These are phyloP conservation scores for Aporophyla nigra DNA, from an alignment of 2,888 invertebrate species.

Conservation along the genomic window DNA sequence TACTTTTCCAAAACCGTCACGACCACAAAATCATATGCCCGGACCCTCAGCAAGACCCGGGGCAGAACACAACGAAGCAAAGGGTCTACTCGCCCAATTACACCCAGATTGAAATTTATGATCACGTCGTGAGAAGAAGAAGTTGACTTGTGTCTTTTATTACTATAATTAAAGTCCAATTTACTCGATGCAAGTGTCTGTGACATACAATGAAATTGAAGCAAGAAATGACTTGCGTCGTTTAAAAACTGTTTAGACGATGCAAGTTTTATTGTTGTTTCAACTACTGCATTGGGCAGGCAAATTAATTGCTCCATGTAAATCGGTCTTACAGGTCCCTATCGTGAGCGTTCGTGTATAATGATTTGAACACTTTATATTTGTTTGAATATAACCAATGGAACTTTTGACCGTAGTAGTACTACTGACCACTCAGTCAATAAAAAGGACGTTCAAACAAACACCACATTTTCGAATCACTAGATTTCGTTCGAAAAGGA, in stretches of 20 bases:
- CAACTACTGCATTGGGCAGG: neutral
- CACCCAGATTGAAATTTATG: slow-evolving; percentile 94
- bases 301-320: slow-evolving; percentile 7
- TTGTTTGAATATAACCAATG: neutral
- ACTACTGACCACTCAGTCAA: neutral
- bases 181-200: neutral
- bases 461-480: neutral
- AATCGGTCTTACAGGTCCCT: neutral
- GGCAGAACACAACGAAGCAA: slow-evolving; percentile 92
- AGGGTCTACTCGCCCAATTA: slow-evolving; percentile 92
- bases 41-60: slow-evolving; percentile 92
- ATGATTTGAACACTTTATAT: neutral
- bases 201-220: neutral
- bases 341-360: neutral
- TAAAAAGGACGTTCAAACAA: neutral
- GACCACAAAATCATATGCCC: slow-evolving; percentile 95
- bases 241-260: neutral
- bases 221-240: slow-evolving; percentile 2
- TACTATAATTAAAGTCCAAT: neutral
- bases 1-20: slow-evolving; percentile 95
- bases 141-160: slow-evolving; percentile 68
- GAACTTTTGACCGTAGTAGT: neutral
- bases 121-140: slow-evolving; percentile 93
- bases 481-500: neutral
- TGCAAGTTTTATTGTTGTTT: neutral